Percentiles rank a stretch among this genome's conserved stretches.
phyloP scores from a whole-genome alignment of 2,113 vertebrate species.

The Muscicapa adusta region DNA sequence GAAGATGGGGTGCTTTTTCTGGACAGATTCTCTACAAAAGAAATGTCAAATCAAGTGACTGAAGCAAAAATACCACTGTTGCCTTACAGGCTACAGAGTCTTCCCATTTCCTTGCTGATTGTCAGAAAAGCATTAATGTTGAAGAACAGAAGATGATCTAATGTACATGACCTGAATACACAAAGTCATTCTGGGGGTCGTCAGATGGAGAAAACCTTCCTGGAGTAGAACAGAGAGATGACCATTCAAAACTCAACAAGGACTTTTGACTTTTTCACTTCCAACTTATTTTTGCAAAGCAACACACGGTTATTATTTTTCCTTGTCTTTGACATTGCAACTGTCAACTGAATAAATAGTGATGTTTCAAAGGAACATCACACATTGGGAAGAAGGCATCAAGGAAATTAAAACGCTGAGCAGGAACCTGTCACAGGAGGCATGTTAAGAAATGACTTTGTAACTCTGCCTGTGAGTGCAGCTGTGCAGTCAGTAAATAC shows the following conservation, averaged over 20 bases:
- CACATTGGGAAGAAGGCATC: background rate
- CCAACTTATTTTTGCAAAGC: background rate
- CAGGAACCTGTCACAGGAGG: conserved; percentile 15
- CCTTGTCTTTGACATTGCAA: conserved; percentile 5
- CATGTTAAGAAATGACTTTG: conserved; percentile 43
- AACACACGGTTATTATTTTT: background rate
- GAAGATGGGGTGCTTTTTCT: background rate
- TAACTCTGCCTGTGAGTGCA: conserved; percentile 30
- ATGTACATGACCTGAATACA: background rate
- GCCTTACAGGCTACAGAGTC: background rate
- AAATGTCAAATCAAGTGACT: conserved; percentile 42
- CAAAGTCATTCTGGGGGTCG: background rate
- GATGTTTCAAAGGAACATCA: conserved; percentile 37
- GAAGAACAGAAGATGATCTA: background rate
- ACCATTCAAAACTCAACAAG: background rate
- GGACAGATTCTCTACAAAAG: background rate
- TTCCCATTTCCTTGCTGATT: background rate
- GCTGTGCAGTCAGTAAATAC: conserved; percentile 40
- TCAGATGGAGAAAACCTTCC: background rate
- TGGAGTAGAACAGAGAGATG: background rate
- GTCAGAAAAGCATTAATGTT: background rate
- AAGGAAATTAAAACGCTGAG: background rate
- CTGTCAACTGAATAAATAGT: conserved; percentile 33
- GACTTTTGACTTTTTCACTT: background rate
- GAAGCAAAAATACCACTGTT: conserved; percentile 48